phyloP scores from a whole-genome alignment of 2,113 vertebrate genomes.

The Oenanthe melanoleuca region DNA sequence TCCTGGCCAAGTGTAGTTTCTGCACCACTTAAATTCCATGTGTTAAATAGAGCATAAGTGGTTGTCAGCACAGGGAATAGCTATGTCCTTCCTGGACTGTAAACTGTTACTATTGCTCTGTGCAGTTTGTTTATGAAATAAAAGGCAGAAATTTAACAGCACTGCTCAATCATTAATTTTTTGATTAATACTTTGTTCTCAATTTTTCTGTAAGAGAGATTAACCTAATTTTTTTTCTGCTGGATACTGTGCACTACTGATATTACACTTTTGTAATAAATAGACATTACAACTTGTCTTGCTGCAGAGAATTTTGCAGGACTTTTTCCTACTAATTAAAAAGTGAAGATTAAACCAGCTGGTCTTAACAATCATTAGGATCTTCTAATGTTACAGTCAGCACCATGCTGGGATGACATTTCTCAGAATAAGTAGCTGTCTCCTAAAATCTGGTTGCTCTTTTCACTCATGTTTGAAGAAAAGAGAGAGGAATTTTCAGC shows the following conservation, averaged over 20 bases:
- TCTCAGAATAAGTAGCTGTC: neutral
- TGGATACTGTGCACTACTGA: neutral
- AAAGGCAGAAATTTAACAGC: constrained; percentile 44
- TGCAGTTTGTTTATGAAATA: constrained; percentile 9
- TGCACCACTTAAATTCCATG: constrained; percentile 34
- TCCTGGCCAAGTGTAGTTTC: constrained; percentile 41
- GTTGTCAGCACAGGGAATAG: constrained; percentile 30
- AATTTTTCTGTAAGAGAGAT: neutral
- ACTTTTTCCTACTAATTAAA: neutral
- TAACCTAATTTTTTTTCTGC: neutral
- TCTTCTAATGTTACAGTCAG: neutral
- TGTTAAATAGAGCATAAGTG: constrained; percentile 57
- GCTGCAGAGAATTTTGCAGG: neutral
- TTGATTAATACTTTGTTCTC: neutral
- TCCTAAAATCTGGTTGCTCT: neutral
- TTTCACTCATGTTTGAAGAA: neutral
- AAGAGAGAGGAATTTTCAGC: neutral
- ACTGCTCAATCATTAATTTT: constrained; percentile 28
- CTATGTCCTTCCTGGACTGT: constrained; percentile 37
- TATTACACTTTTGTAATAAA: neutral
- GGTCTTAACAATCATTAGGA: neutral
- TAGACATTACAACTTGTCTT: neutral
- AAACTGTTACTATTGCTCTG: neutral
- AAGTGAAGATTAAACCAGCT: neutral
- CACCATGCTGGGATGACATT: neutral